phyloP scores from a whole-genome alignment of 2,113 vertebrate genomes.

The Lagopus leucura region DNA sequence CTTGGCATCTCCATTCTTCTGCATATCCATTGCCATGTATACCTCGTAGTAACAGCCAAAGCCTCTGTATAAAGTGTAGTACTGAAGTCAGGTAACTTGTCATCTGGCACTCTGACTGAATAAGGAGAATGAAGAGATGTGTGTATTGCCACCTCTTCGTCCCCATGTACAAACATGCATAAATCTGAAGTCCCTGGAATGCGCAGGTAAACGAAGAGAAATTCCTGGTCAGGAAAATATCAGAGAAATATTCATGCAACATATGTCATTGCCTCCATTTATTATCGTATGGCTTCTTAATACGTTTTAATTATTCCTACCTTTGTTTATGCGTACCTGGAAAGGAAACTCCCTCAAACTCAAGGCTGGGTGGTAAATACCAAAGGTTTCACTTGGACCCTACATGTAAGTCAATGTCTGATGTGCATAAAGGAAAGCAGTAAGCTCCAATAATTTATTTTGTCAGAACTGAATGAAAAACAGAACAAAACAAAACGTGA shows the following conservation, averaged over 20 bases:
- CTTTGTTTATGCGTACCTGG: neutral
- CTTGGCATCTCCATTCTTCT: neutral
- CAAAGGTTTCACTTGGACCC: neutral
- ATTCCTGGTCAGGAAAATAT: neutral
- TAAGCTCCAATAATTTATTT: neutral
- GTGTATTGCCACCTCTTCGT: too few relatives aligned
- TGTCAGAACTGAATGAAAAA: neutral
- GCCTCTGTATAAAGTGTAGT: neutral
- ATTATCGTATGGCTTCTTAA: neutral
- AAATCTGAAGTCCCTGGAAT: too few relatives aligned
- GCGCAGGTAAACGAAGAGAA: too few relatives aligned
- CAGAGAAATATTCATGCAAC: neutral
- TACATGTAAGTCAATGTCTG: neutral
- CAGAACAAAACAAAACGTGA: too few relatives aligned
- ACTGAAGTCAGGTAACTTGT: neutral
- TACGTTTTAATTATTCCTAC: neutral
- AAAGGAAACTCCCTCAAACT: neutral
- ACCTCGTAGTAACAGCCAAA: neutral
- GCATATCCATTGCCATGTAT: fast-evolving
- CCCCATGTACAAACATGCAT: too few relatives aligned
- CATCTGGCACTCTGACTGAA: too few relatives aligned
- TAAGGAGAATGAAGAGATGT: too few relatives aligned
- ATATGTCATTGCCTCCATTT: neutral
- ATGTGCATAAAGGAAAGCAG: neutral
- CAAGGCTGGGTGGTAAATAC: neutral